phyloP scores from a whole-genome alignment of 2,113 vertebrate species.

The Myotis lucifugus region DNA sequence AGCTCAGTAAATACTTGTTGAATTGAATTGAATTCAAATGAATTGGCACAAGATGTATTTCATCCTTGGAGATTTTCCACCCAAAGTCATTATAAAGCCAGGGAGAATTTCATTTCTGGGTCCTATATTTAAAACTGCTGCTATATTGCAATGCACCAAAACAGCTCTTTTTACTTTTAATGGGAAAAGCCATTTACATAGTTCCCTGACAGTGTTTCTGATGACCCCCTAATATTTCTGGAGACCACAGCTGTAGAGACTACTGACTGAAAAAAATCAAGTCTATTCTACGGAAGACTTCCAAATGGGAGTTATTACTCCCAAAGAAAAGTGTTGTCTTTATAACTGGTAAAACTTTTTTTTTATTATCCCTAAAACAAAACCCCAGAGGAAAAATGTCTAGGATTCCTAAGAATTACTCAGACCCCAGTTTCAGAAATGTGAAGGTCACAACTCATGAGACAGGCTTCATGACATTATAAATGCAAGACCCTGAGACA shows the following conservation, averaged over 20 bases:
- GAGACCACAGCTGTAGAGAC: slow-evolving; percentile 1
- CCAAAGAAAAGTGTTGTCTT: background rate
- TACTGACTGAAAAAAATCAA: background rate
- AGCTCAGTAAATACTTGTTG: slow-evolving; percentile 55
- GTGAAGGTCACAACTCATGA: background rate
- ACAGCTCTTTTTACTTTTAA: background rate
- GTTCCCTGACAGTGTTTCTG: background rate
- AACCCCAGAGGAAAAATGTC: background rate
- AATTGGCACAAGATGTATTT: slow-evolving; percentile 20
- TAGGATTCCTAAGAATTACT: background rate
- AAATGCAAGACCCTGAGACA: background rate
- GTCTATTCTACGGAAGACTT: background rate
- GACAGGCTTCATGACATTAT: background rate
- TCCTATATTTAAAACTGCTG: slow-evolving; percentile 49
- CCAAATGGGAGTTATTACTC: background rate
- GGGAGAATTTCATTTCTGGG: slow-evolving; percentile 48
- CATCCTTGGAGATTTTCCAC: slow-evolving; percentile 58
- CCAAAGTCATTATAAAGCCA: slow-evolving; percentile 43
- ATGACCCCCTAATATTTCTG: background rate
- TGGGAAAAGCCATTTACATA: background rate
- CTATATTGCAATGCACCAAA: background rate
- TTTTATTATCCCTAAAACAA: background rate
- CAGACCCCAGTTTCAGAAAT: background rate
- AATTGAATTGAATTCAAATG: slow-evolving; percentile 43
- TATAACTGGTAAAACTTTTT: background rate